These are phyloP conservation scores for Ecliptopera silaceata DNA, from an alignment of 2,888 invertebrate species.

Conservation along the genomic window DNA sequence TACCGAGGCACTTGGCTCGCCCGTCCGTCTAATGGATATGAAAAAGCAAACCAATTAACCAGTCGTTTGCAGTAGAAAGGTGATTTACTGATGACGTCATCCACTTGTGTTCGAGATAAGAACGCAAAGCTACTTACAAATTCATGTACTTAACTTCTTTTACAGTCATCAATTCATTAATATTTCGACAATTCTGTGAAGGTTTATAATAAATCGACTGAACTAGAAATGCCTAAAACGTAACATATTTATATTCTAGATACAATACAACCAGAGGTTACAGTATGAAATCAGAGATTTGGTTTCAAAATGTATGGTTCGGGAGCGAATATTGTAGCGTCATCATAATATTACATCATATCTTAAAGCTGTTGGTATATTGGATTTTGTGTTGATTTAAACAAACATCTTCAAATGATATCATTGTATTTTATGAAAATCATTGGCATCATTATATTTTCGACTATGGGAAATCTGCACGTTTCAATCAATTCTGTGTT, in stretches of 20 bases:
- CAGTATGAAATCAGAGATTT: too few relatives aligned
- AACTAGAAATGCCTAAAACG: too few relatives aligned
- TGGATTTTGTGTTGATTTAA: not conserved
- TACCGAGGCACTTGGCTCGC: constrained; percentile 67
- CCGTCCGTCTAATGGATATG: constrained; percentile 59
- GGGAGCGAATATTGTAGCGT: too few relatives aligned
- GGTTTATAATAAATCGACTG: too few relatives aligned
- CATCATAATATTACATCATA: too few relatives aligned
- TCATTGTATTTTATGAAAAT: constrained; percentile 7
- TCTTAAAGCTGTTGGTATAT: not conserved
- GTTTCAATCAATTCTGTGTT: too few relatives aligned
- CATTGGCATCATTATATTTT: not conserved
- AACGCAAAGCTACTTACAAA: constrained; percentile 25
- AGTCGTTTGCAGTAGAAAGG: constrained; percentile 50
- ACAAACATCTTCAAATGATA: constrained; percentile 7
- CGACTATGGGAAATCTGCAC: not conserved
- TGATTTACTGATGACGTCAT: constrained; percentile 46
- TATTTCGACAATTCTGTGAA: not conserved
- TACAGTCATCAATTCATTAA: not conserved
- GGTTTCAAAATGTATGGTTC: too few relatives aligned
- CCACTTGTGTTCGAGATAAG: constrained; percentile 24
- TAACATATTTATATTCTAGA: too few relatives aligned
- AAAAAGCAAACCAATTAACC: constrained; percentile 68
- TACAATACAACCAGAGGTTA: too few relatives aligned
- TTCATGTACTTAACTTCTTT: not conserved